A percentile compares a stretch with the other conserved stretches of the same genome.
phyloP scores from a whole-genome alignment of 2,113 vertebrate species.

The Lophura nycthemera region DNA sequence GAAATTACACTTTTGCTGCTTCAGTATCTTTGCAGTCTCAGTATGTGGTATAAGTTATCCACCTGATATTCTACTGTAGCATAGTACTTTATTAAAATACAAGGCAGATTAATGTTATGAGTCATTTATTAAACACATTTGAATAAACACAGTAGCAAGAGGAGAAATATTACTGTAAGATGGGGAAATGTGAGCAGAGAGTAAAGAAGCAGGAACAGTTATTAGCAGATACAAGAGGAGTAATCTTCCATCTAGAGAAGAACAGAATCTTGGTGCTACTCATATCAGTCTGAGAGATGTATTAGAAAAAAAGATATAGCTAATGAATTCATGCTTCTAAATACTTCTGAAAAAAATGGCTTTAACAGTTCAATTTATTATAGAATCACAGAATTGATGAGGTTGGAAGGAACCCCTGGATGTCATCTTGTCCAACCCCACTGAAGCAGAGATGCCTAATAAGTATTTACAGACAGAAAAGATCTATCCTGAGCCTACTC shows the following conservation, averaged over 20 bases:
- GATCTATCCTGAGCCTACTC: not conserved
- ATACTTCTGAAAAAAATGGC: not conserved
- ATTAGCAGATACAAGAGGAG: not conserved
- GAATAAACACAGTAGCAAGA: not conserved
- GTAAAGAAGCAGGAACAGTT: not conserved
- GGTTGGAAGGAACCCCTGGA: not conserved
- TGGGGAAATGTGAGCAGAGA: not conserved
- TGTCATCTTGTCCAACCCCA: not conserved
- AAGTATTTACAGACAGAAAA: not conserved
- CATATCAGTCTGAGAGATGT: not conserved
- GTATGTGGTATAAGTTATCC: not conserved
- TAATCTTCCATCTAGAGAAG: not conserved
- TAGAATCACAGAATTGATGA: not conserved
- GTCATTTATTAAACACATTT: conserved; percentile 24
- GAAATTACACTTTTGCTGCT: conserved; percentile 11
- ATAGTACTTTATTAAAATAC: not conserved
- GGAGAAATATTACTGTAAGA: not conserved
- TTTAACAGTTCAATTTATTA: not conserved
- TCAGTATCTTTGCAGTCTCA: not conserved
- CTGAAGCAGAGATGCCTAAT: not conserved
- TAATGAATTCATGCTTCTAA: not conserved
- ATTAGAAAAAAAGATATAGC: not conserved
- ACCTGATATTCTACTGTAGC: not conserved
- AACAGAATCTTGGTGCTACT: not conserved
- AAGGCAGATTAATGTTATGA: conserved; percentile 15